These are phyloP conservation scores for Thryonomys swinderianus DNA, from an alignment of 2,113 vertebrate species.

Conservation along the genomic window DNA sequence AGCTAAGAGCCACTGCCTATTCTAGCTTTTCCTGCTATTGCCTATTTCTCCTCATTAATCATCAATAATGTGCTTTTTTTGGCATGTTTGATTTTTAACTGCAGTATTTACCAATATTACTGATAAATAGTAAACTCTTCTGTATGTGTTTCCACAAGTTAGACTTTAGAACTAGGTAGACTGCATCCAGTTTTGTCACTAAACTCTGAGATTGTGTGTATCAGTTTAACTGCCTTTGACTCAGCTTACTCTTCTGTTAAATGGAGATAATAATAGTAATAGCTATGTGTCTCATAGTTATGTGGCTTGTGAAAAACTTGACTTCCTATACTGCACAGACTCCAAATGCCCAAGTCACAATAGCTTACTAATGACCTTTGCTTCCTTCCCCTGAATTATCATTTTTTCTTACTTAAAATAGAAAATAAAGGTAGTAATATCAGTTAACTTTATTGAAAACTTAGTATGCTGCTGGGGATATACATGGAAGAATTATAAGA, in stretches of 20 bases:
- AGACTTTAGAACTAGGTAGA: background rate
- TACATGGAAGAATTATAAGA: too few relatives aligned
- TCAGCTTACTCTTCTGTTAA: constrained; percentile 30
- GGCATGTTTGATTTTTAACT: constrained; percentile 37
- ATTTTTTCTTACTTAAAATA: constrained; percentile 6
- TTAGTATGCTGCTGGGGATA: too few relatives aligned
- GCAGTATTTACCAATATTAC: constrained; percentile 20
- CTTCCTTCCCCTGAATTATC: background rate
- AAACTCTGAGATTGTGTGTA: background rate
- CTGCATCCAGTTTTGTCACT: background rate
- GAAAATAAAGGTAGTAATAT: background rate
- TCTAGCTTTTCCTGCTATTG: background rate
- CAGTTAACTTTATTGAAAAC: background rate
- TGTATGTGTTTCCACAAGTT: background rate
- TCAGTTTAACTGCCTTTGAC: background rate
- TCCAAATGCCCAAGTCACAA: background rate
- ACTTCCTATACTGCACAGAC: background rate
- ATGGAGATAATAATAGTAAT: background rate
- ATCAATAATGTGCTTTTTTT: background rate
- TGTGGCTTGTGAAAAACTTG: background rate
- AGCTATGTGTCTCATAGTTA: background rate
- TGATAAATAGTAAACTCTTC: constrained; percentile 4
- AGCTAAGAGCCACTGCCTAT: background rate
- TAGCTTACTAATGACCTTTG: background rate
- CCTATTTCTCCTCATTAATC: background rate